Conservation (phyloP, 2,888 invertebrate species). For the Sarcophaga carnaria region DNA sequence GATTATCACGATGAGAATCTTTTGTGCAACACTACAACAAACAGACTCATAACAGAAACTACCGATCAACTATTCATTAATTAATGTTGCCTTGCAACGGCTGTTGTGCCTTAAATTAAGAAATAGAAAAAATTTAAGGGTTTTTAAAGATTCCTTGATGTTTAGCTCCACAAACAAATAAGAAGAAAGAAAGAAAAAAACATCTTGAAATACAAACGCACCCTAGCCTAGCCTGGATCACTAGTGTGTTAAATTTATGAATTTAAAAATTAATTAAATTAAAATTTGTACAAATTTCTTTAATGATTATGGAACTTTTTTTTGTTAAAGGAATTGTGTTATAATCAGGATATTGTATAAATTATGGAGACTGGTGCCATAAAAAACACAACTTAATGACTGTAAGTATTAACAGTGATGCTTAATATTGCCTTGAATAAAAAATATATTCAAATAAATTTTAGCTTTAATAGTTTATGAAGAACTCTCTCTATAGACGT, state of each 20-base stretch:
- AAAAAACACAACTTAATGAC: constrained; percentile 23
- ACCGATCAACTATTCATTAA: constrained; percentile 64
- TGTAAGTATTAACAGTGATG: neutral
- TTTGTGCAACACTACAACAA: constrained; percentile 21
- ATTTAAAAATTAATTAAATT: constrained; percentile 60
- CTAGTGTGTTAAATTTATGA: constrained; percentile 45
- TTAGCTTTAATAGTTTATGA: neutral
- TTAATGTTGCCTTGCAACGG: constrained; percentile 49
- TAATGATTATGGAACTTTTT: constrained; percentile 45
- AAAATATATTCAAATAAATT: neutral
- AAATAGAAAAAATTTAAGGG: neutral
- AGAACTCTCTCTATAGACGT: neutral
- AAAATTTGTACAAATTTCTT: constrained; percentile 57
- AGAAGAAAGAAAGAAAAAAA: neutral
- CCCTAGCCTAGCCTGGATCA: neutral
- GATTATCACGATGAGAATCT: constrained; percentile 49
- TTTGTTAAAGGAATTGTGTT: neutral
- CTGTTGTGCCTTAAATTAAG: constrained; percentile 49
- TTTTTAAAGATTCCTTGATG: constrained; percentile 12
- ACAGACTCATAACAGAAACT: constrained; percentile 19
- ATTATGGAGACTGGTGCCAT: constrained; percentile 41
- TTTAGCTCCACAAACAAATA: constrained; percentile 28
- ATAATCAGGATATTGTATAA: constrained; percentile 37
- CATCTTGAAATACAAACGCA: neutral
- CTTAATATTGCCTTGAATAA: too few relatives aligned